Evolutionary conservation across 1,140 invertebrate genomes (phyloP).

Genomic region (Planococcus citri): DNA sequence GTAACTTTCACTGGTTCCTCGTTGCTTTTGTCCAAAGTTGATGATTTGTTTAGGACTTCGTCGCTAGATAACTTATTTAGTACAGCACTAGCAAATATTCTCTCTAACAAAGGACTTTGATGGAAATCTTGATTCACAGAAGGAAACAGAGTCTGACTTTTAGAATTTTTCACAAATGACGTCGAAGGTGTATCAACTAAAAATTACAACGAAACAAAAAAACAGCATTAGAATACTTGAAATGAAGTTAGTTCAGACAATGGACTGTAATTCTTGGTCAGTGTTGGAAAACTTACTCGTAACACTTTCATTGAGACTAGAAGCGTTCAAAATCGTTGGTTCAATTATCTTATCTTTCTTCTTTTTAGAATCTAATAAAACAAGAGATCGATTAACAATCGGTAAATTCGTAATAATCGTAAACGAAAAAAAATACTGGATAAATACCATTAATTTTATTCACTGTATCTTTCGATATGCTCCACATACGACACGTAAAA

Average conservation of each 20-base stretch:
- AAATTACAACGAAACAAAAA: neutral
- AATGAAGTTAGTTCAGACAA: too few species aligned
- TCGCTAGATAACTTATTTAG: neutral
- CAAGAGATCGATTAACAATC: neutral
- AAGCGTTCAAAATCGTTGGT: neutral
- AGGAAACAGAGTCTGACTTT: neutral
- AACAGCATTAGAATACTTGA: too few species aligned
- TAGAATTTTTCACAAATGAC: neutral
- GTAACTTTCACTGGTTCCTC: neutral
- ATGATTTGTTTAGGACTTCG: neutral
- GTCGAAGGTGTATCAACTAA: neutral
- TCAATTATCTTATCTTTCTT: conserved; percentile 1
- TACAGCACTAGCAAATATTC: neutral
- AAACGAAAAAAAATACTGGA: neutral
- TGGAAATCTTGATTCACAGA: neutral
- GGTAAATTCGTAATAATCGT: neutral
- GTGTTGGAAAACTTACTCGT: neutral
- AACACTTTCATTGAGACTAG: neutral
- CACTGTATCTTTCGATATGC: conserved; percentile 33
- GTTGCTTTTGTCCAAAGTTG: neutral
- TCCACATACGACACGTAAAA: conserved; percentile 47
- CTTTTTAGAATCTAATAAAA: neutral
- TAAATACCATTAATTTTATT: neutral
- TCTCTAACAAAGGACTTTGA: neutral
- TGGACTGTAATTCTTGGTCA: too few species aligned